A percentile compares a stretch with the other conserved stretches of the same genome.
Conservation (phyloP, 1,140 invertebrate species). For the Drosophila azteca region DNA sequence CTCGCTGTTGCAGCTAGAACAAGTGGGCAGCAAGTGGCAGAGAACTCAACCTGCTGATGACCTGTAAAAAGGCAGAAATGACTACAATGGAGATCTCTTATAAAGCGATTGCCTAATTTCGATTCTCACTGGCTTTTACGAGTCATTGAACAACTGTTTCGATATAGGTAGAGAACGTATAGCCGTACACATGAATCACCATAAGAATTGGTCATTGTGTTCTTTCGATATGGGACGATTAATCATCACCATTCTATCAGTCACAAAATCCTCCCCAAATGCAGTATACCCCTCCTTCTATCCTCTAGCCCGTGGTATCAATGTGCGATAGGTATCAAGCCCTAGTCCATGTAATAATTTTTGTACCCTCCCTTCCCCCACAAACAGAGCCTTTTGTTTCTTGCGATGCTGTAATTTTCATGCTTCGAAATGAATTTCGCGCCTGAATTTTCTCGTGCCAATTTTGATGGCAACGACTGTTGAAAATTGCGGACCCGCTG, state of each 20-base stretch:
- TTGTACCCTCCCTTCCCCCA: not conserved
- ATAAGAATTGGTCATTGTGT: no score
- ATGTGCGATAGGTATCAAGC: slow-evolving; percentile 7
- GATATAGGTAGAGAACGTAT: no score
- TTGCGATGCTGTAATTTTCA: slow-evolving; percentile 55
- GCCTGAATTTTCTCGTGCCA: slow-evolving; percentile 32
- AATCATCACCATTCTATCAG: no score
- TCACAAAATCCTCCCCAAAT: not conserved
- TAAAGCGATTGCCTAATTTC: no score
- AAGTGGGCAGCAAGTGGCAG: not conserved
- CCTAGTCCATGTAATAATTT: slow-evolving; percentile 12
- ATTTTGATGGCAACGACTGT: slow-evolving; percentile 35
- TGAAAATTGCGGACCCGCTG: slow-evolving; percentile 43
- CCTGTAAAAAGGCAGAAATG: slow-evolving; percentile 4
- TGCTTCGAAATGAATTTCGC: slow-evolving; percentile 65
- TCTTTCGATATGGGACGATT: not conserved
- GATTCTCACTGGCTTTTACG: no score
- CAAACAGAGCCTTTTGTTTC: slow-evolving; percentile 18
- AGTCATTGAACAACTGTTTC: no score
- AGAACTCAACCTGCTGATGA: slow-evolving; percentile 4
- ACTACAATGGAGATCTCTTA: no score
- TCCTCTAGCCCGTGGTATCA: not conserved
- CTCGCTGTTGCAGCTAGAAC: slow-evolving; percentile 1
- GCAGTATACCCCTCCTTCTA: not conserved
- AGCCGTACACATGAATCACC: no score